A percentile compares a stretch with the other conserved stretches of the same genome.
phyloP scores from a whole-genome alignment of 2,888 invertebrate genomes.

The Diadegma fenestrale region DNA sequence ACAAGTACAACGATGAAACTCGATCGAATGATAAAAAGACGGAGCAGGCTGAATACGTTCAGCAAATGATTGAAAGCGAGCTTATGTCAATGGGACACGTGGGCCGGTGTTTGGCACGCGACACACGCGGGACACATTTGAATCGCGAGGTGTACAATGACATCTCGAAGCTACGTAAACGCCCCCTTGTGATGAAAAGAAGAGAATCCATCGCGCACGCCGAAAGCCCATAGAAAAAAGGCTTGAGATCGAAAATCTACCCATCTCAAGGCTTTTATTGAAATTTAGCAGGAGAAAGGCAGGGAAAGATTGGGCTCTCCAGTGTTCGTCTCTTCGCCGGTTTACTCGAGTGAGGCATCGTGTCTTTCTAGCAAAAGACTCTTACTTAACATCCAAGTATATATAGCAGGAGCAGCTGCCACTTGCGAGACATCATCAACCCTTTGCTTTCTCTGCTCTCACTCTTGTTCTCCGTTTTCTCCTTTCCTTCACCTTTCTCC shows the following conservation, averaged over 20 bases:
- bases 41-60: background rate
- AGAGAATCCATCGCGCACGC: conserved; percentile 17
- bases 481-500: conserved; percentile 55
- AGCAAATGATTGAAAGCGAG: conserved; percentile 18
- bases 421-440: conserved; percentile 52
- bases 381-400: too few relatives aligned
- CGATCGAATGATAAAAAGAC: background rate
- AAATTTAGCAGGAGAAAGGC: conserved; percentile 3
- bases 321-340: conserved; percentile 28
- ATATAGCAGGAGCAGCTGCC: conserved; percentile 60
- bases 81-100: conserved; percentile 44
- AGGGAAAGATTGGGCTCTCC: background rate
- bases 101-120: conserved; percentile 62
- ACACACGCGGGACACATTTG: conserved; percentile 70
- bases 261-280: conserved; percentile 54
- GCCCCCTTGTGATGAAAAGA: conserved; percentile 18
- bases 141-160: conserved; percentile 47
- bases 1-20: too few relatives aligned
- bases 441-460: conserved; percentile 64
- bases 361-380: conserved; percentile 37
- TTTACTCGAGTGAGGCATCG: conserved; percentile 26
- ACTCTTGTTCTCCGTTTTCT: conserved; percentile 45
- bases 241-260: conserved; percentile 34
- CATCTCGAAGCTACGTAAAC: conserved; percentile 13
- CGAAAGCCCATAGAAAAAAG: conserved; percentile 38